These are phyloP conservation scores for Cantharis rustica DNA, from an alignment of 2,888 invertebrate genomes.

Conservation along the genomic window DNA sequence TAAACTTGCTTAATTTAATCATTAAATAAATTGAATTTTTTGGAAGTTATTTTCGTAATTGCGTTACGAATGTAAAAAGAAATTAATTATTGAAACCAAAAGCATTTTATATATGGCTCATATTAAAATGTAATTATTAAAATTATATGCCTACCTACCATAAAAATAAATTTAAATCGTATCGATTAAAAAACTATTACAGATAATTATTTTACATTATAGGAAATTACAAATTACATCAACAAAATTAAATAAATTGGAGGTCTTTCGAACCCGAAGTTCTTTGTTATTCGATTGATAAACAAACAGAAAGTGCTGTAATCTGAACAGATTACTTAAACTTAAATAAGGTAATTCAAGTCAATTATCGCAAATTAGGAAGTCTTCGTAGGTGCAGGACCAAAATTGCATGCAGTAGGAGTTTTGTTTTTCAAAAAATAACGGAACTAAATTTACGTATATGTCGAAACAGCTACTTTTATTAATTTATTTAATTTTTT, in stretches of 20 bases:
- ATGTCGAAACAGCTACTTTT: slow-evolving; percentile 19
- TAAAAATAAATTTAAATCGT: neutral
- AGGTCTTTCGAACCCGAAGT: neutral
- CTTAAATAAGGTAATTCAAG: slow-evolving; percentile 24
- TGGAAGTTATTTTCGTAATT: neutral
- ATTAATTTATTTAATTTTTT: slow-evolving; percentile 4
- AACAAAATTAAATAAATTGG: neutral
- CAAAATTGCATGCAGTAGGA: slow-evolving; percentile 26
- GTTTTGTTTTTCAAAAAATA: slow-evolving; percentile 25
- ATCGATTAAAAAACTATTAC: neutral
- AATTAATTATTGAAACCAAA: neutral
- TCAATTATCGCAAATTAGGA: slow-evolving; percentile 26
- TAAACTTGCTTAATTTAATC: neutral
- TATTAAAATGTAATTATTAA: neutral
- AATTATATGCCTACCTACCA: neutral
- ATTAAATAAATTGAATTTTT: neutral
- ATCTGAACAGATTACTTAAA: neutral
- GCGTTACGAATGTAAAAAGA: neutral
- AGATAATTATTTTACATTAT: neutral
- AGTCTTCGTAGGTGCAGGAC: slow-evolving; percentile 28
- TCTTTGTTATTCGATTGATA: neutral
- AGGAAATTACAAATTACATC: neutral
- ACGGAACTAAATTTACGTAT: slow-evolving; percentile 22
- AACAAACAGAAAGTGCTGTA: neutral
- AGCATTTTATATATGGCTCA: neutral